phyloP scores from a whole-genome alignment of 2,888 invertebrate genomes.

The Cryptosula pallasiana region DNA sequence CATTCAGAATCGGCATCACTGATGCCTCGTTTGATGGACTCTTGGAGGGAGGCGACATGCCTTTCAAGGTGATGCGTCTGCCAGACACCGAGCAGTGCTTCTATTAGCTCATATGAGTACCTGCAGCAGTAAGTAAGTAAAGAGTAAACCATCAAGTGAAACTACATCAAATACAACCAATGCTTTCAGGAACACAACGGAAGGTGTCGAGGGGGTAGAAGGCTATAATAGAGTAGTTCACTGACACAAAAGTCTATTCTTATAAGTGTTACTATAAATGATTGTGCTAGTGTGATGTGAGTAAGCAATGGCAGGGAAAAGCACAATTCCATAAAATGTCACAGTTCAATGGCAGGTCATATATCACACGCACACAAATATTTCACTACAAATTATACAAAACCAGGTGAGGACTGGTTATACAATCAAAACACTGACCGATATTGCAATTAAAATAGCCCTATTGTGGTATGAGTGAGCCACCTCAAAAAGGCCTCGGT shows the following conservation, averaged over 20 bases:
- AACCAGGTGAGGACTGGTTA: background rate
- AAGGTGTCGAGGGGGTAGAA: background rate
- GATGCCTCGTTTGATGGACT: slow-evolving; percentile 73
- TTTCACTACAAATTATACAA: background rate
- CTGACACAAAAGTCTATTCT: background rate
- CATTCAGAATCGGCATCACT: slow-evolving; percentile 90
- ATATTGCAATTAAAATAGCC: no score
- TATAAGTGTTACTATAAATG: background rate
- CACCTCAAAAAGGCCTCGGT: no score
- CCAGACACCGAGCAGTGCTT: slow-evolving; percentile 80
- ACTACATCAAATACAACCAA: background rate
- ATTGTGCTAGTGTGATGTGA: background rate
- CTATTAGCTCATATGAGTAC: slow-evolving; percentile 72
- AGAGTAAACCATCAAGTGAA: no score
- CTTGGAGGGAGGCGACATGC: slow-evolving; percentile 70
- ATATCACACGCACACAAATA: background rate
- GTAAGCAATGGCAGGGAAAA: background rate
- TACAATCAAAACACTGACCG: background rate
- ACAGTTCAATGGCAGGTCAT: slow-evolving; percentile 26
- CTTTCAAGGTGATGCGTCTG: slow-evolving; percentile 74
- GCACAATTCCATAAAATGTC: background rate
- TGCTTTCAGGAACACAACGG: background rate
- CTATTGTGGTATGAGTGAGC: no score
- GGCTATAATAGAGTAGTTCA: background rate
- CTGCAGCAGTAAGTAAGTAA: no score